Evolutionary conservation across 2,888 invertebrate species (phyloP).

Genomic region (Drosophila kanekoi): DNA sequence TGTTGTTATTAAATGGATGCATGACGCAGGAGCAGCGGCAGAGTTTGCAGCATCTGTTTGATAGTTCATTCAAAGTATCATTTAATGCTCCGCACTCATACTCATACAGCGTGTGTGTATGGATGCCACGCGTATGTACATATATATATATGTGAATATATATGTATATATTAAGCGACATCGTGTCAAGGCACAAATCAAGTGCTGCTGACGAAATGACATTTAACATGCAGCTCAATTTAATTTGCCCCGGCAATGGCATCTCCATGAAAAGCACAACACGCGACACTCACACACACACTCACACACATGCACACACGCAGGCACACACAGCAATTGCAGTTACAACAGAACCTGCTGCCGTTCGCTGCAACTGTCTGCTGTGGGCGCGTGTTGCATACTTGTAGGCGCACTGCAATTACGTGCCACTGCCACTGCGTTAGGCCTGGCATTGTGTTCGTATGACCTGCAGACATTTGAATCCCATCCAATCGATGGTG

Average conservation of each 20-base stretch:
- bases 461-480: constrained; percentile 68
- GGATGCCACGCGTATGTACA: constrained; percentile 24
- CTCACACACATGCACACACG: not conserved
- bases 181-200: constrained; percentile 72
- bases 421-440: constrained; percentile 63
- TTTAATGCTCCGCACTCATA: constrained; percentile 74
- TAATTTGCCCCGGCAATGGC: constrained; percentile 67
- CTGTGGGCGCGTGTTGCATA: constrained; percentile 45
- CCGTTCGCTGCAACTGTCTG: constrained; percentile 31
- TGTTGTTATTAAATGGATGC: constrained; percentile 82
- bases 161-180: constrained; percentile 24
- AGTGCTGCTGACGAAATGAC: constrained; percentile 74
- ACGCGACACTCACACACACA: not conserved
- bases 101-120: constrained; percentile 34
- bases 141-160: not conserved
- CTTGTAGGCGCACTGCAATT: constrained; percentile 70
- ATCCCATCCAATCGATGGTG: constrained; percentile 52
- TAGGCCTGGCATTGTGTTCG: constrained; percentile 35
- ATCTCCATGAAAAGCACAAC: constrained; percentile 40
- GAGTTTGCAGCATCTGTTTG: constrained; percentile 64
- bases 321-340: constrained; percentile 13
- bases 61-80: constrained; percentile 74
- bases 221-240: constrained; percentile 80
- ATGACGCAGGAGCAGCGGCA: constrained; percentile 48
- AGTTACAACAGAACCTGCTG: constrained; percentile 17